Percentiles rank a stretch among this genome's conserved stretches.
These are phyloP conservation scores for Urocolius indicus DNA, from an alignment of 2,113 vertebrate species.

Conservation along the genomic window DNA sequence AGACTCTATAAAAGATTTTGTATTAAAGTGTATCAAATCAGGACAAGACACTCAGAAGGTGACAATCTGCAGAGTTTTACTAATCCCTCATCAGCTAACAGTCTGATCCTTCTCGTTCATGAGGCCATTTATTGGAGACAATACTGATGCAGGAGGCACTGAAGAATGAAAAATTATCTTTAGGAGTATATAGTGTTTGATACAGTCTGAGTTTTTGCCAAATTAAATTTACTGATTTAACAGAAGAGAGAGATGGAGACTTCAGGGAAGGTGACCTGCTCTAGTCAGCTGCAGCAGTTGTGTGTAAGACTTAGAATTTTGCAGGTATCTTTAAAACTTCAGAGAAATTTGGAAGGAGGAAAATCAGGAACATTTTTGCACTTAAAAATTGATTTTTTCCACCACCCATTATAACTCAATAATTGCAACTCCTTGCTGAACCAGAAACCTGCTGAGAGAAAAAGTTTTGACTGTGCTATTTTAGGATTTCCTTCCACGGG, in stretches of 20 bases:
- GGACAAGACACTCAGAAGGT: background rate
- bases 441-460: conserved; percentile 46
- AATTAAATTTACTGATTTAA: conserved; percentile 1
- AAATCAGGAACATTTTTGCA: background rate
- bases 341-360: background rate
- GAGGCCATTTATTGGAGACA: background rate
- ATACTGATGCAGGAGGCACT: background rate
- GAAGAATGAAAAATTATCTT: background rate
- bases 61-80: background rate
- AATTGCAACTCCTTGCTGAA: background rate
- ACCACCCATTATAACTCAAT: background rate
- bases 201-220: background rate
- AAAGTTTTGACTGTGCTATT: conserved; percentile 29
- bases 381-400: background rate
- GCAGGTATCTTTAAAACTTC: background rate
- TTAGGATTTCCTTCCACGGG: conserved; percentile 55
- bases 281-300: background rate
- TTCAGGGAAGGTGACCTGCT: background rate
- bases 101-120: background rate
- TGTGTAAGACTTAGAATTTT: background rate
- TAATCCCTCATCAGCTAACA: background rate
- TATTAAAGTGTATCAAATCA: background rate
- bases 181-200: background rate
- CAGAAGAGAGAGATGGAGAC: background rate
- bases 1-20: background rate